Base-by-base conservation (phyloP, 92 coral and sea anemone species). In the Pocillopora meandrina region DNA sequence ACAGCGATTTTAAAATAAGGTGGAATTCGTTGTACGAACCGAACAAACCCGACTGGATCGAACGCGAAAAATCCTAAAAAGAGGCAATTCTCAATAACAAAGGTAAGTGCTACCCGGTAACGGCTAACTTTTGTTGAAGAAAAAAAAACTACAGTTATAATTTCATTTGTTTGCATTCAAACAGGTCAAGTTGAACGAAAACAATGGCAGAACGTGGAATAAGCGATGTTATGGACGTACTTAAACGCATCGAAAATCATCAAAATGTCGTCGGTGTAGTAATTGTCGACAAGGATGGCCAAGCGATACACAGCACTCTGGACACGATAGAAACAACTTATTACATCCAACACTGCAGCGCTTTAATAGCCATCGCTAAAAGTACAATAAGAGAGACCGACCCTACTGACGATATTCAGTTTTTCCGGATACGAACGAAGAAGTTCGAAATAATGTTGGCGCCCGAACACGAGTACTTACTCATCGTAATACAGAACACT, bases 371-470 rank as follows among this genome's bases (percentile, higher is more conserved):
- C 34, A 86, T 90, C 49, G 92, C 98, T 62, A 88, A 92, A 16
- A 68, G 87, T 65, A 83, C 94, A 17, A 82, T 88, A 61, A 74
- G 90, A 56, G 91, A 94, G 31, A 71, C 85, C 65, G 95, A 94
- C 79, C 98, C 95, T 56, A 92, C 89, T 5, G 89, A 94, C 81
- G 95, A 94, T 60, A 80, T 94, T 4, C 87, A 87, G 74, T 94
- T 94, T 73, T 78, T 94, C 74, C 88, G 98, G 67, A 77, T 92
- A 34, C 84, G 88, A 56, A 92, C 98, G 42, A 84, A 80, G 56
- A 87, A 90, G 62, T 84, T 85, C 89, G 98, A 94, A 74, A 85
- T 92, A 21, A 87, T 92, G 80, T 83, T 94, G 18, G 95, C 98
- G 14, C 93, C 95, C 4, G 88, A 93, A 47, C 83, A 59, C 23